Percentiles rank a stretch among this genome's conserved stretches.
phyloP scores from a whole-genome alignment of 2,888 invertebrate species.

The Tipula helvola region DNA sequence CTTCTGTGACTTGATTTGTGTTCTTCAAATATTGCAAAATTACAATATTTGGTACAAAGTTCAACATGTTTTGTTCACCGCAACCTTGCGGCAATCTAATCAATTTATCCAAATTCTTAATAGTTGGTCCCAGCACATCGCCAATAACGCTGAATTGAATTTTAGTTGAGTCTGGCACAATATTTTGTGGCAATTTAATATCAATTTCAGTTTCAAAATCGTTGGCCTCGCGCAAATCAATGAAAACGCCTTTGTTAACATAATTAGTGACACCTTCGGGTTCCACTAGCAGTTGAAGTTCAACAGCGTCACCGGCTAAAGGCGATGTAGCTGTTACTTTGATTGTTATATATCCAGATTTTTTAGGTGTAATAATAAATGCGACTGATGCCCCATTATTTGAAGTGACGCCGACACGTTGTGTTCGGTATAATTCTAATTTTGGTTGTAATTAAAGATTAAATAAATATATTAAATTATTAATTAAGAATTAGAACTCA shows the following conservation, averaged over 20 bases:
- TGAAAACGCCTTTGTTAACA: conserved; percentile 56
- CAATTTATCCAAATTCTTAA: conserved; percentile 61
- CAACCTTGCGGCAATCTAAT: conserved; percentile 68
- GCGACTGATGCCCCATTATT: conserved; percentile 67
- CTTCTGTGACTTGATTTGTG: conserved; percentile 52
- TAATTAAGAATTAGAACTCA: conserved; percentile 27
- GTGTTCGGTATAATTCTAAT: conserved; percentile 60
- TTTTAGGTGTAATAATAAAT: conserved; percentile 68
- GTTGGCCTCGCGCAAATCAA: conserved; percentile 49
- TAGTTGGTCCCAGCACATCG: conserved; percentile 68
- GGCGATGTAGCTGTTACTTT: conserved; percentile 64
- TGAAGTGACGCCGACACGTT: conserved; percentile 52
- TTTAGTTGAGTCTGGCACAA: conserved; percentile 57
- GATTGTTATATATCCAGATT: conserved; percentile 57
- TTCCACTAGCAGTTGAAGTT: conserved; percentile 60
- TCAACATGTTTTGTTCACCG: conserved; percentile 53
- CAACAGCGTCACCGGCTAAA: conserved; percentile 66
- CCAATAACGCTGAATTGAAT: conserved; percentile 56
- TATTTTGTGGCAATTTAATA: conserved; percentile 48
- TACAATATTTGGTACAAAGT: conserved; percentile 57
- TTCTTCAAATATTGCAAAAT: conserved; percentile 53
- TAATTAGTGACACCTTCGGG: conserved; percentile 68
- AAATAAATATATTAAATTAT: not conserved
- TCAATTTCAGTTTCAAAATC: conserved; percentile 50
- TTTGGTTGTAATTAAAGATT: conserved; percentile 37